Evolutionary conservation across 2,797 vertebrate species (phyloP), one percentile per base, ranked within the genome.

Genomic region (Mallotus villosus): DNA sequence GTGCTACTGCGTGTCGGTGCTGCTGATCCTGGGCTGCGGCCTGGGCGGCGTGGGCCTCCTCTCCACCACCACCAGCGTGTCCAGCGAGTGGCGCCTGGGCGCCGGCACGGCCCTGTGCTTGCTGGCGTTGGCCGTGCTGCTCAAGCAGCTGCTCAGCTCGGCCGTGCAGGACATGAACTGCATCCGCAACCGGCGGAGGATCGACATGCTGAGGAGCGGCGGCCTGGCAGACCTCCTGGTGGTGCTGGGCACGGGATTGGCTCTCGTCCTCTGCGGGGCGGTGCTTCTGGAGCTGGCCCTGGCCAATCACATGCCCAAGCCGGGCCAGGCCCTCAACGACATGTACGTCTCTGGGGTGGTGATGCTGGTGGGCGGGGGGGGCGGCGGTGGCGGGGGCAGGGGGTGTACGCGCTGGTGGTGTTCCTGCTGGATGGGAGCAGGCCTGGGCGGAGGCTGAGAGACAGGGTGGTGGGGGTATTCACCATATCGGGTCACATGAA

Each of bases 141-240:
- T 97, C 68, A 99, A 99, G 82, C 97, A 99, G 76, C 93, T 99
- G 81, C 91, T 99, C 86, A 99, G 97, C 88, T 99, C 97, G 0
- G 97, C 97, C 0, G 94, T 99, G 81, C 97, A 99, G 92, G 97
- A 99, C 92, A 99, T 99, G 97, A 98, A 99, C 75, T 99, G 97
- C 76, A 84, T 99, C 2, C 94, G 94, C 21, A 97, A 94, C 85
- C 90, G 96, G 9, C 92, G 87, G 16, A 94, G 94, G 27, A 96
- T 99, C 0, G 92, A 96, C 81, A 89, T 97, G 79, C 90, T 99
- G 5, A 98, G 96, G 86, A 99, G 97, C 0, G 97, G 97, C 0
- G 97, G 97, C 0, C 87, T 96, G 6, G 95, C 94, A 0, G 97
- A 99, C 71, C 89, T 94, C 16, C 86, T 97, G 0, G 92, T 98